Evolutionary conservation across 2,113 vertebrate species (phyloP).

Genomic region (Sphyrna mokarran): DNA sequence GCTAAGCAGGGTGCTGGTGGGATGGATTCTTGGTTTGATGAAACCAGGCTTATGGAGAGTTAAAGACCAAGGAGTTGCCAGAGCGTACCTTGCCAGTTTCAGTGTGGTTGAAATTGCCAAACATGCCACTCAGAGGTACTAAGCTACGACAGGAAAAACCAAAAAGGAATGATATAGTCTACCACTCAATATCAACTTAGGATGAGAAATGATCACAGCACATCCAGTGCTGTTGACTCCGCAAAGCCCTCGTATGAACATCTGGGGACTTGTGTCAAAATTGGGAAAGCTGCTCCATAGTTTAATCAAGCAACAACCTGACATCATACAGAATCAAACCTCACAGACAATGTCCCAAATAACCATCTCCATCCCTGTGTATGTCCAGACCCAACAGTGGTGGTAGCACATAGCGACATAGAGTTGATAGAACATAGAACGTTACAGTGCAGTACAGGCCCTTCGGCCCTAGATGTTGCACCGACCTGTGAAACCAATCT

Average conservation of each 20-base stretch:
- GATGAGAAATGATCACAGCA: too few species aligned
- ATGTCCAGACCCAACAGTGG: neutral
- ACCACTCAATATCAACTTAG: neutral
- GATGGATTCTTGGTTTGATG: neutral
- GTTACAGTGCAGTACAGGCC: too few species aligned
- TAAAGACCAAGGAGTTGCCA: neutral
- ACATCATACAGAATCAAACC: too few species aligned
- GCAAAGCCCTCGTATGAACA: neutral
- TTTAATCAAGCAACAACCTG: neutral
- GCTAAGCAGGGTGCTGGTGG: neutral
- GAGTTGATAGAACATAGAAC: too few species aligned
- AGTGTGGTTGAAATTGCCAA: neutral
- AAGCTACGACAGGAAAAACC: neutral
- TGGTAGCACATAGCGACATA: neutral
- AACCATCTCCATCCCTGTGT: neutral
- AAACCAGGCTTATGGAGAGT: neutral
- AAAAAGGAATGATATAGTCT: neutral
- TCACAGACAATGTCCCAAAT: too few species aligned
- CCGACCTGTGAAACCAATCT: too few species aligned
- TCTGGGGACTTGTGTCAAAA: neutral
- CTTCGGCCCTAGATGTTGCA: too few species aligned
- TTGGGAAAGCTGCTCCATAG: neutral
- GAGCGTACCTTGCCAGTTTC: neutral
- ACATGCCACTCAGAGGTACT: neutral
- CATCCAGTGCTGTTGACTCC: too few species aligned